Evolutionary conservation across 2,797 vertebrate species (phyloP), one percentile per base, ranked within the genome.

Genomic region (Gobionotothen gibberifrons): DNA sequence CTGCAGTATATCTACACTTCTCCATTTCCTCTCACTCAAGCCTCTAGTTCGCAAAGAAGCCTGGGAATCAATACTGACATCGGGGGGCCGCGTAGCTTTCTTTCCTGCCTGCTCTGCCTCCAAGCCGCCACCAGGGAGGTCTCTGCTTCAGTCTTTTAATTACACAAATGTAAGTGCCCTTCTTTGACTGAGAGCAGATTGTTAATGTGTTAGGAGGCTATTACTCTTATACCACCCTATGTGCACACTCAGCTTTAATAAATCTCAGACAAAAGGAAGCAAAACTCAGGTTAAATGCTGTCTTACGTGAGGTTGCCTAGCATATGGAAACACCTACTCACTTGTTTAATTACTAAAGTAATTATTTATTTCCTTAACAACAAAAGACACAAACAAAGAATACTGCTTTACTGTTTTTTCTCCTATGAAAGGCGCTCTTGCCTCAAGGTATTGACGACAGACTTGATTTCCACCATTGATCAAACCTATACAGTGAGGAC

Each of bases 1-100:
- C 74, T 76, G 82, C 91, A 91, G 89, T 91, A 86, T 82, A 91
- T 93, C 89, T 90, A 80, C 85, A 90, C 89, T 80, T 93, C 90
- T 92, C 89, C 82, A 86, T 93, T 93, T 94, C 91, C 89, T 87
- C 87, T 91, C 86, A 85, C 85, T 93, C 87, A 79, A 92, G 86
- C 82, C 81, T 90, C 67, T 59, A 64, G 86, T 89, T 87, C 91
- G 91, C 89, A 12, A 59, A 78, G 86, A 85, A 91, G 78, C 73
- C 60, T 5, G 42, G 63, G 85, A 91, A 94, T 94, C 93, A 66
- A 95, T 94, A 91, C 86, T 65, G 88, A 89, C 87, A 90, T 87
- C 57, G 58, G 75, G 83, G 85, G 63, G 78, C 72, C 74, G 69
- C 81, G 76, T 71, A 58, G 85, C 70, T 88, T 91, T 89, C 79